These are phyloP conservation scores for Mesembrinibis cayennensis DNA, from an alignment of 2,113 vertebrate genomes.

Conservation along the genomic window DNA sequence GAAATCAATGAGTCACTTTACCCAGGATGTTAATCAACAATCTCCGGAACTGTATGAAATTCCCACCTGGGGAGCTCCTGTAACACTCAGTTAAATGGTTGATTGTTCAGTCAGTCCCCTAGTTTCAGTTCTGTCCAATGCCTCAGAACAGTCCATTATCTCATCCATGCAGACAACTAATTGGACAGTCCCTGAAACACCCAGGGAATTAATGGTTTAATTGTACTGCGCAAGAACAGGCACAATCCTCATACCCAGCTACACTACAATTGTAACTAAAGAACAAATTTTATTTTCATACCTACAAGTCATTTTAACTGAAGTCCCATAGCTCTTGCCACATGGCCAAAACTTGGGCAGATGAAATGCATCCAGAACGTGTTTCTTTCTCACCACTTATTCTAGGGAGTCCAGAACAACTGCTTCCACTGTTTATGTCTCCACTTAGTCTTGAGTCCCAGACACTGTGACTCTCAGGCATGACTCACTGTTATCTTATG, in stretches of 20 bases:
- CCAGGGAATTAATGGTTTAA: neutral
- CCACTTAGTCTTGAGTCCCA: neutral
- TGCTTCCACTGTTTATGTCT: neutral
- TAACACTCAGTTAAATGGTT: neutral
- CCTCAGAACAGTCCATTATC: neutral
- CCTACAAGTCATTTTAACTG: neutral
- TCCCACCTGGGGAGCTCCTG: neutral
- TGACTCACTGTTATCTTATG: neutral
- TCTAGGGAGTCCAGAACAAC: neutral
- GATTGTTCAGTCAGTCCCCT: neutral
- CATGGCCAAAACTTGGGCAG: neutral
- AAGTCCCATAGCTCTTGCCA: neutral
- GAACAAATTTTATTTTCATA: neutral
- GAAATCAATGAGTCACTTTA: neutral
- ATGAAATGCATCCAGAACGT: neutral
- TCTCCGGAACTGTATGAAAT: neutral
- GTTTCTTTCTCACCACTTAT: neutral
- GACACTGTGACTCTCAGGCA: neutral
- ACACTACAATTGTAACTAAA: accelerated
- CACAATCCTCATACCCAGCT: neutral
- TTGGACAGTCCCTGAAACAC: neutral
- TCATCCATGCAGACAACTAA: neutral
- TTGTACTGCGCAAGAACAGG: neutral
- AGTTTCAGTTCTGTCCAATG: neutral
- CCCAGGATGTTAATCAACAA: neutral